Base-by-base conservation (phyloP, 30 jellyfish, hydroid and myxozoan genomes). In the Turritopsis dohrnii region DNA sequence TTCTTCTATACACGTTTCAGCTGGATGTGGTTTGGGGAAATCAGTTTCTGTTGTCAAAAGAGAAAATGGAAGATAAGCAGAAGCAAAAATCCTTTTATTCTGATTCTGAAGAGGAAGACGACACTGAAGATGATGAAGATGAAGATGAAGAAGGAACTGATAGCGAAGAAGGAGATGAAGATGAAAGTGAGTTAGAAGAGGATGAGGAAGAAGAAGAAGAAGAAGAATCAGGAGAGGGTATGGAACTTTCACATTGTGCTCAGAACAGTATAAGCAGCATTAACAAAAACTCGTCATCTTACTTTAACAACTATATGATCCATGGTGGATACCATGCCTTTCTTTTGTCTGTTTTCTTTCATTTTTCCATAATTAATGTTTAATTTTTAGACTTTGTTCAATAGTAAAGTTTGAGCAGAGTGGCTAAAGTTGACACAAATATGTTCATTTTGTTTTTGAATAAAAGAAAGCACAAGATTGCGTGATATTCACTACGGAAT, bases 51-150 rank as follows among this genome's bases (percentile, higher is more conserved):
- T 30, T 79, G 19, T 7, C 80, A 21, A 79, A 79, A 79, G 86
- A 79, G 53, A 52, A 21, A 80, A 85, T 41, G 71, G 95, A 87
- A 18, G 95, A 87, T 18, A 86, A 87, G 8, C 88, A 86, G 29
- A 80, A 85, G 54, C n/a, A n/a, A n/a, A n/a, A n/a, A n/a, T 85
- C 60, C 3, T 85, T 72, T 30, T 85, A 80, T 18, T 79, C 88
- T 1, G 94, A 84, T 3, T 41, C 71, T 17, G 89, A 72, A 18
- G 81, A 72, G 29, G 81, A 72, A 18, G 81, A 72, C 24, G n/a
- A n/a, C n/a, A n/a, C n/a, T n/a, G n/a, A n/a, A n/a, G 81, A 72
- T 72, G 87, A 52, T 80, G 79, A 26, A 29, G 83, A 28, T 26
- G 28, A 20, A 16, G 18, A 21, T 9, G 76, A 52, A 28, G 90